These are phyloP conservation scores for Brachionus sp. DNA, from an alignment of 1,140 invertebrate species.

Conservation along the genomic window DNA sequence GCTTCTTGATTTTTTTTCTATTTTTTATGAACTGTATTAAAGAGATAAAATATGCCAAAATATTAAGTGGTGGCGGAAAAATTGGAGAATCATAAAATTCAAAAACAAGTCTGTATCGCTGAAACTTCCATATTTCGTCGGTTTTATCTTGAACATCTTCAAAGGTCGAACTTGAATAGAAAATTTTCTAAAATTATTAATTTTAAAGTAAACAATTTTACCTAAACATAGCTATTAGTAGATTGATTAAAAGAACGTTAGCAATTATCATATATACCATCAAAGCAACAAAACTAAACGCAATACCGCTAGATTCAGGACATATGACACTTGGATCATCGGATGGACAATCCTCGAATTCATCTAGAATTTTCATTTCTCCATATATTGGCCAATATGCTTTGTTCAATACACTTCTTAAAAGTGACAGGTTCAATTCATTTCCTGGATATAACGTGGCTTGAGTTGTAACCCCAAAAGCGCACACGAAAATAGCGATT, in stretches of 20 bases:
- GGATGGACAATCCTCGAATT: conserved; percentile 50
- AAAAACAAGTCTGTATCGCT: conserved; percentile 33
- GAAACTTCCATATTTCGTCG: conserved; percentile 43
- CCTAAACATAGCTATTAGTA: conserved; percentile 59
- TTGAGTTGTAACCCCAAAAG: conserved; percentile 53
- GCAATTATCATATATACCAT: conserved; percentile 54
- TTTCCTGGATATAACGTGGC: conserved; percentile 54
- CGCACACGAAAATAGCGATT: conserved; percentile 54
- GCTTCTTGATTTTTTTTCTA: background rate
- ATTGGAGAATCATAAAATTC: conserved; percentile 43
- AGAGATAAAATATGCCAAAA: conserved; percentile 60
- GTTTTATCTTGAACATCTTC: conserved; percentile 43
- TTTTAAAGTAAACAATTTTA: conserved; percentile 43
- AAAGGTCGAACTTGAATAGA: conserved; percentile 30
- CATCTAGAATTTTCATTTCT: conserved; percentile 54
- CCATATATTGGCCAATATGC: conserved; percentile 59
- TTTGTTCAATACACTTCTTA: conserved; percentile 53
- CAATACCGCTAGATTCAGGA: conserved; percentile 47
- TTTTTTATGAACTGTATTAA: conserved; percentile 69
- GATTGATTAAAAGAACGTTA: conserved; percentile 56
- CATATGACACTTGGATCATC: background rate
- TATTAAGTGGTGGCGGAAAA: conserved; percentile 45
- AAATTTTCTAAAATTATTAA: background rate
- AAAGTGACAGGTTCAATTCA: conserved; percentile 48
- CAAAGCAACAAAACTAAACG: conserved; percentile 50